Base-by-base conservation (phyloP, 2,888 invertebrate species). In the Epirrhoe tristata region DNA sequence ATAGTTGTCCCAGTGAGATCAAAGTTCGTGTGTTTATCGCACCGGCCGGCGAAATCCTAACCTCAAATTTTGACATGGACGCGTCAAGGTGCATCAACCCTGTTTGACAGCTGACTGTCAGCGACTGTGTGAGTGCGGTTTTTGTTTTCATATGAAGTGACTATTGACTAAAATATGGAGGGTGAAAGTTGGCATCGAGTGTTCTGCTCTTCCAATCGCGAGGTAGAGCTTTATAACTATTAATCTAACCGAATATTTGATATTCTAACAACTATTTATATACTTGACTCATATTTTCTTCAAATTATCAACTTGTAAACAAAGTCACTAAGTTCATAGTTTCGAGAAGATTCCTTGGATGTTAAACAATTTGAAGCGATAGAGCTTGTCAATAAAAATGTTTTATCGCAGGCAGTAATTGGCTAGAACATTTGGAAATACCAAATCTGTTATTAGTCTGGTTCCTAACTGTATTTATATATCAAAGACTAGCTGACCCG, bases 101-200 rank as follows among this genome's bases (percentile, higher is more conserved):
- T 77, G 72, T 76, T 84, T 84, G 81, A 82, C 83, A 74, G 78
- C 75, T 72, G 73, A 74, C 67, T 60, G 77, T 76, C 77, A 76
- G 79, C 83, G 81, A 84, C 74, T 86, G 87, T 87, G 92, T 92
- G 91, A 91, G 93, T 92, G 91, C 82, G 84, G 83, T 83, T 85
- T 85, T 83, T 81, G 81, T 85, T 85, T 81, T 74, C 80, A 73
- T 74, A 77, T 73, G 67, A 74, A 81, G 81, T 84, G 82, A 80
- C 86, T 82, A 78, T 84, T 82, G 78, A 78, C 80, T 83, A 79
- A 82, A 79, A n/a, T 76, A 88, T 86, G 88, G 85, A 85, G 81
- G 76, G 79, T 80, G 81, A 77, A 78, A 81, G 82, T 80, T 77
- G 80, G 82, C 77, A 77, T 77, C 84, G 88, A 84, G 90, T 90